Percentiles rank a stretch among this genome's conserved stretches.
Conservation (phyloP, 2,113 vertebrate genomes). For the Tylochromis polylepis region DNA sequence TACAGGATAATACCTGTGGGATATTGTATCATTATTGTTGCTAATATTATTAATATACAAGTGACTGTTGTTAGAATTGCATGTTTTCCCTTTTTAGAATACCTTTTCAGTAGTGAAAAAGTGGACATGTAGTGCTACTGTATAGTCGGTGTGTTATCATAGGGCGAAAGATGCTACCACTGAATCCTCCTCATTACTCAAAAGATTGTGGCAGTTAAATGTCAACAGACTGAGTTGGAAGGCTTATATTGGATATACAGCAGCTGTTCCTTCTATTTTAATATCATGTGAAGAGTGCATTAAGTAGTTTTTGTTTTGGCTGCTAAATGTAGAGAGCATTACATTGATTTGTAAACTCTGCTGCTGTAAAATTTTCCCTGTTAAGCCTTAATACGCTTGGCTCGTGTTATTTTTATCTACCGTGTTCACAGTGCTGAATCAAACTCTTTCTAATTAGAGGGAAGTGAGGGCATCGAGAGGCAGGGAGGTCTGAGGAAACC, state of each 20-base stretch:
- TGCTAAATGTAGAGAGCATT: constrained; percentile 2
- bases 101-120: background rate
- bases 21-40: constrained; percentile 70
- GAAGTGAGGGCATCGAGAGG: constrained; percentile 36
- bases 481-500: constrained; percentile 59
- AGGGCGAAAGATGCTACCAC: background rate
- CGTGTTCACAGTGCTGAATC: constrained; percentile 26
- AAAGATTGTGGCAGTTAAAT: constrained; percentile 21
- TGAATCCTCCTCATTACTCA: constrained; percentile 33
- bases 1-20: constrained; percentile 74
- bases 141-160: background rate
- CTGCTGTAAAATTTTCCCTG: background rate
- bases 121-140: background rate
- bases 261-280: background rate
- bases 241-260: background rate
- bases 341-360: constrained; percentile 1
- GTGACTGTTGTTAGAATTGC: constrained; percentile 43
- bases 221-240: background rate
- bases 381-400: constrained; percentile 21
- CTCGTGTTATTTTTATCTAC: constrained; percentile 55
- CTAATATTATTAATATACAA: constrained; percentile 55
- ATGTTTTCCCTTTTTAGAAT: constrained; percentile 32
- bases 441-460: constrained; percentile 44
- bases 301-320: background rate
- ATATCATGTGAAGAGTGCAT: background rate